These are phyloP conservation scores for Dermochelys coriacea DNA, from an alignment of 2,797 vertebrate genomes.

Conservation along the genomic window DNA sequence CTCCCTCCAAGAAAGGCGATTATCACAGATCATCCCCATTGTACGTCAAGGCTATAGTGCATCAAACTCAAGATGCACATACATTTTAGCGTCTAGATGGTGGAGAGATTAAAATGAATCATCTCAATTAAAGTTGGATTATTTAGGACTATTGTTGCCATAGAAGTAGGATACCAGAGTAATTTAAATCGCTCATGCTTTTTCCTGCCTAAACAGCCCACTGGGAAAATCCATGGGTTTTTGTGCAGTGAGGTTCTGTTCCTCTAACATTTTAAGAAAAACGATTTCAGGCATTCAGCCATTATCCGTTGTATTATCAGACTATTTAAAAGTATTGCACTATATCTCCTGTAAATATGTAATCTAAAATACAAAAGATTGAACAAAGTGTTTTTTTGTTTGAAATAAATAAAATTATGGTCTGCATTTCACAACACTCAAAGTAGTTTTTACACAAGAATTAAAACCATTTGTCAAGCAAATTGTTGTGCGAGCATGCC, in stretches of 20 bases:
- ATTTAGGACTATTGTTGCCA: neutral
- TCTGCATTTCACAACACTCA: neutral
- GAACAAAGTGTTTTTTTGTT: neutral
- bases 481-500: neutral
- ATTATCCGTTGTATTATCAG: neutral
- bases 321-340: neutral
- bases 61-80: neutral
- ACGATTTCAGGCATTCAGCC: neutral
- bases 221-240: neutral
- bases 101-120: fast-evolving
- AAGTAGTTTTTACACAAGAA: too few species aligned
- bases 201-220: neutral
- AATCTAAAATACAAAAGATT: neutral
- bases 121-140: neutral
- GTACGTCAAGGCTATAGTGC: neutral
- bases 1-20: constrained; percentile 34
- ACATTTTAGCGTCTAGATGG: constrained; percentile 1
- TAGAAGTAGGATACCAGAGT: neutral
- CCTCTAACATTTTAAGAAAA: too few species aligned
- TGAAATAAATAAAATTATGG: neutral
- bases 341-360: neutral
- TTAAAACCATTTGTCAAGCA: neutral
- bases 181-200: neutral
- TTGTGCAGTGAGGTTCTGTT: neutral
- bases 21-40: constrained; percentile 26